These are phyloP conservation scores for Spodoptera litura DNA, from an alignment of 1,140 invertebrate species.

Conservation along the genomic window DNA sequence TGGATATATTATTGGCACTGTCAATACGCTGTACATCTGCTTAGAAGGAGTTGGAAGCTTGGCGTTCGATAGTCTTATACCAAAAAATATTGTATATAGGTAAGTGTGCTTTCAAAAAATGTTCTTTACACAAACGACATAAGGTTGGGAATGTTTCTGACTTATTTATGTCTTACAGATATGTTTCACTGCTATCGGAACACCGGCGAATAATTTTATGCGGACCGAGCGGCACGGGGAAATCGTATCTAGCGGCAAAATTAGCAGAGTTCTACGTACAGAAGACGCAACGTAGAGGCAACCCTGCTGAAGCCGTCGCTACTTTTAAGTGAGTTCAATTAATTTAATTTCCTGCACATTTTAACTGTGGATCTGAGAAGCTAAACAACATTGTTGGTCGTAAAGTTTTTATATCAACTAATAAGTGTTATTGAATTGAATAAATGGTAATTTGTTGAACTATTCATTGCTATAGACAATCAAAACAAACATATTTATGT, in stretches of 20 bases:
- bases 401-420: too few species aligned
- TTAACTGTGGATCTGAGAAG: too few species aligned
- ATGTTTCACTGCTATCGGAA: conserved; percentile 95
- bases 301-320: conserved; percentile 92
- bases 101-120: conserved; percentile 71
- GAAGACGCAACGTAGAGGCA: conserved; percentile 87
- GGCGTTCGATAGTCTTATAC: conserved; percentile 98
- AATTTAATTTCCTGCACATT: not conserved
- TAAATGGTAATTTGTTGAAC: too few species aligned
- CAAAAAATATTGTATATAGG: conserved; percentile 97
- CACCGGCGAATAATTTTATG: conserved; percentile 97
- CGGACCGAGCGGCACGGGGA: conserved; percentile 98
- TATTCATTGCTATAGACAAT: too few species aligned
- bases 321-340: conserved; percentile 92
- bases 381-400: too few species aligned
- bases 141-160: not conserved
- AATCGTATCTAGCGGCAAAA: conserved; percentile 98
- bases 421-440: too few species aligned
- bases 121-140: not conserved
- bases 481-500: too few species aligned
- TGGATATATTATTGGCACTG: conserved; percentile 96
- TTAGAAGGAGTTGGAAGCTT: conserved; percentile 96
- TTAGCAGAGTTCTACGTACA: conserved; percentile 96
- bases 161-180: conserved; percentile 77
- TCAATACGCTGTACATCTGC: conserved; percentile 92